A percentile compares a stretch with the other conserved stretches of the same genome.
Evolutionary conservation across 2,888 invertebrate genomes (phyloP).

Genomic region (Odontocerum albicorne): DNA sequence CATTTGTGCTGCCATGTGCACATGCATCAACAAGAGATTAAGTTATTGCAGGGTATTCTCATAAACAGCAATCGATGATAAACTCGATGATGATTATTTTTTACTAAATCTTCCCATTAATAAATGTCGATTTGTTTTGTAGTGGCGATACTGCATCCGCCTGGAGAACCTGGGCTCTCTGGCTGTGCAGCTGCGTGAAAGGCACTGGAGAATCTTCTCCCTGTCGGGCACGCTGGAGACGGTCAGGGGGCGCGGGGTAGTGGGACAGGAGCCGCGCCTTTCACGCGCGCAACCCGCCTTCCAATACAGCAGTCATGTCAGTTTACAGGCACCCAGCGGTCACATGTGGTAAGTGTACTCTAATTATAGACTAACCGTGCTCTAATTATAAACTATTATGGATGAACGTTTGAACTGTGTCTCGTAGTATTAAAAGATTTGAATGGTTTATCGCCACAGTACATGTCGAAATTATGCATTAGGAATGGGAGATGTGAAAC

Average conservation of each 20-base stretch:
- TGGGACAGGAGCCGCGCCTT: slow-evolving; percentile 96
- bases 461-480: too few relatives aligned
- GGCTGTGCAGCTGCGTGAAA: slow-evolving; percentile 89
- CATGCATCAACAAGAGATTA: too few relatives aligned
- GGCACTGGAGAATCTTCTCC: slow-evolving; percentile 98
- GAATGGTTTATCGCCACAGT: too few relatives aligned
- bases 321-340: slow-evolving; percentile 94
- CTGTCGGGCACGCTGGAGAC: slow-evolving; percentile 92
- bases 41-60: too few relatives aligned
- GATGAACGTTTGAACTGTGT: too few relatives aligned
- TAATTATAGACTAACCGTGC: too few relatives aligned
- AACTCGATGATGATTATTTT: slow-evolving; percentile 8
- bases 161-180: slow-evolving; percentile 90
- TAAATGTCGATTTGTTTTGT: slow-evolving; percentile 17
- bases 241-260: slow-evolving; percentile 91
- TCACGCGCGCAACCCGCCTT: slow-evolving; percentile 89
- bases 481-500: too few relatives aligned
- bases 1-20: too few relatives aligned
- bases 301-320: slow-evolving; percentile 97
- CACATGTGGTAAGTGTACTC: slow-evolving; percentile 95
- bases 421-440: too few relatives aligned
- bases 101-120: too few relatives aligned
- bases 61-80: neutral
- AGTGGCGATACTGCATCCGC: slow-evolving; percentile 97
- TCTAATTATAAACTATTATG: too few relatives aligned